Percentiles rank a stretch among this genome's conserved stretches.
These are phyloP conservation scores for Lagopus muta DNA, from an alignment of 2,113 vertebrate species.

Conservation along the genomic window DNA sequence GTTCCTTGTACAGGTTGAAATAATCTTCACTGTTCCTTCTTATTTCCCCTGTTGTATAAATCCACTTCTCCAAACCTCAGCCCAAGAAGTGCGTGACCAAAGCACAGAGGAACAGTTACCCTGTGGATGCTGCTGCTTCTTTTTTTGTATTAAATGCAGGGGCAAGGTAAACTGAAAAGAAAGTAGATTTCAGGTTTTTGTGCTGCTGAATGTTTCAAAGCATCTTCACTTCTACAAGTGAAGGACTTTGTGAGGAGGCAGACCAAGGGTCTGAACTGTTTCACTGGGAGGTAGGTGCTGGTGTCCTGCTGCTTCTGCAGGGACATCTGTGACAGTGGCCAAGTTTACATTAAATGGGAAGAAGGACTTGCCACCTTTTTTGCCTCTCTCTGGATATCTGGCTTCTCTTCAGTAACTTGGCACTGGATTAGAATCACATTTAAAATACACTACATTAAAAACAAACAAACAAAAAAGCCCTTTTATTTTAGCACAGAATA, in stretches of 20 bases:
- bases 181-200: not conserved
- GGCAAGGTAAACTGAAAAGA: not conserved
- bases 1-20: not conserved
- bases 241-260: not conserved
- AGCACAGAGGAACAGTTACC: not conserved
- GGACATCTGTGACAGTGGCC: accelerated
- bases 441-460: not conserved
- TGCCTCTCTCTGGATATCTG: not conserved
- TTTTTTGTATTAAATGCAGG: not conserved
- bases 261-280: not conserved
- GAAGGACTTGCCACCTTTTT: not conserved
- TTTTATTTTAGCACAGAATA: not conserved
- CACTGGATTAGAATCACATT: not conserved
- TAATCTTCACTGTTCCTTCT: not conserved
- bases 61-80: not conserved
- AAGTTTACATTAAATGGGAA: not conserved
- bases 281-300: not conserved
- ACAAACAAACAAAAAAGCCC: no score
- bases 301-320: not conserved
- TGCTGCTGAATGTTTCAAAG: not conserved
- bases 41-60: not conserved
- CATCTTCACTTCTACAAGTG: not conserved
- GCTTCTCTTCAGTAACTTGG: not conserved
- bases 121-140: not conserved
- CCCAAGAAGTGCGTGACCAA: not conserved